phyloP scores from a whole-genome alignment of 2,888 invertebrate genomes.

The Sesia apiformis region DNA sequence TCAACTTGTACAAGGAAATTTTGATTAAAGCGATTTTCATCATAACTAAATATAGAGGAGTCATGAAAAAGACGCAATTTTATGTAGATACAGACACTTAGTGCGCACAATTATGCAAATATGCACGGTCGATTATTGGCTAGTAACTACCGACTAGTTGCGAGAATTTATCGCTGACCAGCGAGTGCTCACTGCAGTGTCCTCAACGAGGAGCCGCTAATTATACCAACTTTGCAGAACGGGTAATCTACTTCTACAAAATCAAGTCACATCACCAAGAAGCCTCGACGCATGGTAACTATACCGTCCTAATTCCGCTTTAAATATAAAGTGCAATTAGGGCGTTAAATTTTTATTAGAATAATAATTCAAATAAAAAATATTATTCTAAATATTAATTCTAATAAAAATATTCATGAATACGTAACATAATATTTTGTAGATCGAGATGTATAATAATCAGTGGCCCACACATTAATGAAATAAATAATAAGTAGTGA shows the following conservation, averaged over 20 bases:
- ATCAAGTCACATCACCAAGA: background rate
- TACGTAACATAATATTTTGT: too few species aligned
- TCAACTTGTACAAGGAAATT: slow-evolving; percentile 1
- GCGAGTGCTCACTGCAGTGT: slow-evolving; percentile 9
- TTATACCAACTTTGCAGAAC: slow-evolving; percentile 6
- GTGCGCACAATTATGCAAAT: slow-evolving; percentile 68
- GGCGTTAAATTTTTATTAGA: too few species aligned
- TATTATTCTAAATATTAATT: too few species aligned
- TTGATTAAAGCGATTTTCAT: slow-evolving; percentile 32
- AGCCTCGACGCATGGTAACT: too few species aligned
- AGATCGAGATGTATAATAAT: too few species aligned
- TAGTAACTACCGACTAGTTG: slow-evolving; percentile 58
- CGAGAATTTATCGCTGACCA: slow-evolving; percentile 45
- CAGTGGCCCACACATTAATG: too few species aligned
- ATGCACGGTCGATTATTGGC: slow-evolving; percentile 57
- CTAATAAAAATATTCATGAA: too few species aligned
- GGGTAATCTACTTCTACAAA: background rate
- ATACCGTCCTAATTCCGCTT: too few species aligned
- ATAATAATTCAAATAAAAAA: too few species aligned
- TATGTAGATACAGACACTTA: slow-evolving; percentile 68
- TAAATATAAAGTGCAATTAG: too few species aligned
- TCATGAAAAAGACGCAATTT: slow-evolving; percentile 63
- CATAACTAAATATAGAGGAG: slow-evolving; percentile 50
- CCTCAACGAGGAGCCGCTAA: slow-evolving; percentile 28
- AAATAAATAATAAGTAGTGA: too few species aligned